Conservation (phyloP, 30 jellyfish, hydroid and myxozoan genomes). For the Aurelia coerulea region DNA sequence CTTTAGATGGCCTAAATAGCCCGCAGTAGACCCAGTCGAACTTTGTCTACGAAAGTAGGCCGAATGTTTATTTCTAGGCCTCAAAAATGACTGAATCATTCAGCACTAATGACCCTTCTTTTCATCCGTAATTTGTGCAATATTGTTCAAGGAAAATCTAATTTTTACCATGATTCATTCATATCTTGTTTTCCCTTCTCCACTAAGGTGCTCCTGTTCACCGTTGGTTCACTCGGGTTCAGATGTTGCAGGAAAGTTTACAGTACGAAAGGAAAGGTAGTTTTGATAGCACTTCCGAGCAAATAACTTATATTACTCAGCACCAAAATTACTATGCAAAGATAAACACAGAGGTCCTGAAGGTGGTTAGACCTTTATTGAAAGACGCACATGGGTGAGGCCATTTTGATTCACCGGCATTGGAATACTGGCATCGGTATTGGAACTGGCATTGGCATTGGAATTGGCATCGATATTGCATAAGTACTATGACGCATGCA, state of each 20-base stretch:
- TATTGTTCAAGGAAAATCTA: background rate
- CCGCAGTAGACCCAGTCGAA: background rate
- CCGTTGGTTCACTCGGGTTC: constrained; percentile 17
- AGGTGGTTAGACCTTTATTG: constrained; percentile 27
- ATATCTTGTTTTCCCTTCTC: background rate
- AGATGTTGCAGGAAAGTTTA: constrained; percentile 41
- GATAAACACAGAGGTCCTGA: constrained; percentile 13
- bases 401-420: too few relatives aligned
- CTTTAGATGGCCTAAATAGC: background rate
- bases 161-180: background rate
- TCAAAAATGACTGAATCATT: background rate
- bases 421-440: too few relatives aligned
- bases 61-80: background rate
- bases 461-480: too few relatives aligned
- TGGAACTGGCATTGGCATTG: too few relatives aligned
- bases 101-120: background rate
- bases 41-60: background rate
- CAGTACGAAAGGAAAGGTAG: constrained; percentile 12
- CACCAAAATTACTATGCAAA: background rate
- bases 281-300: constrained; percentile 35
- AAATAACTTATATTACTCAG: constrained; percentile 3
- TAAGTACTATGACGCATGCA: too few relatives aligned
- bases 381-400: background rate
- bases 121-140: background rate
- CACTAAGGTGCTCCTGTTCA: constrained; percentile 21